Evolutionary conservation across 2,888 invertebrate species (phyloP).

Genomic region (Nemapogon koenigi): DNA sequence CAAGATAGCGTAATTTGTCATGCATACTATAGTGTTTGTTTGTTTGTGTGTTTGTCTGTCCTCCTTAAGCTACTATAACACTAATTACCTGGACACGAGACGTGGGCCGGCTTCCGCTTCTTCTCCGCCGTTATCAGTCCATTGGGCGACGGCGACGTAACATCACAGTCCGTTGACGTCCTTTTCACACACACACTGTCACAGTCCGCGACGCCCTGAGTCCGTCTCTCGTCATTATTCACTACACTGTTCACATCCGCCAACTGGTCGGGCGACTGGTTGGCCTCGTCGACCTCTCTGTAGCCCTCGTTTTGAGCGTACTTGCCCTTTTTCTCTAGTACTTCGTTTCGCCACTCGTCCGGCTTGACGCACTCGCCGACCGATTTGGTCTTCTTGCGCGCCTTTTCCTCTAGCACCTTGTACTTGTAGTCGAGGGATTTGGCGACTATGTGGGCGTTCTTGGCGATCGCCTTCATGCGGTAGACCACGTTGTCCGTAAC

Average conservation of each 20-base stretch:
- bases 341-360: constrained; percentile 67
- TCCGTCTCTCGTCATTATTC: constrained; percentile 23
- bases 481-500: constrained; percentile 49
- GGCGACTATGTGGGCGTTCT: constrained; percentile 56
- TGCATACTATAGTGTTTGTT: no score
- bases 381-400: constrained; percentile 48
- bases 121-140: constrained; percentile 69
- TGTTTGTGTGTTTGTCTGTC: no score
- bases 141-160: constrained; percentile 50
- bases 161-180: constrained; percentile 49
- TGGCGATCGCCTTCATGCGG: constrained; percentile 55
- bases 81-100: constrained; percentile 57
- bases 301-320: constrained; percentile 58
- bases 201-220: constrained; percentile 3
- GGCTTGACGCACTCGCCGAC: constrained; percentile 30
- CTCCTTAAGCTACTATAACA: no score
- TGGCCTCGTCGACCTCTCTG: constrained; percentile 47
- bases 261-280: constrained; percentile 37
- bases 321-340: constrained; percentile 60
- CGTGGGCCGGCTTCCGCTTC: constrained; percentile 68
- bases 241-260: constrained; percentile 31
- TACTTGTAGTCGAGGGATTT: constrained; percentile 48
- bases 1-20: no score
- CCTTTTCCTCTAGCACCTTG: constrained; percentile 34
- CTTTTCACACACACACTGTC: constrained; percentile 42